Conservation (phyloP, 2,113 vertebrate species). For the Halcyon malimbica region DNA sequence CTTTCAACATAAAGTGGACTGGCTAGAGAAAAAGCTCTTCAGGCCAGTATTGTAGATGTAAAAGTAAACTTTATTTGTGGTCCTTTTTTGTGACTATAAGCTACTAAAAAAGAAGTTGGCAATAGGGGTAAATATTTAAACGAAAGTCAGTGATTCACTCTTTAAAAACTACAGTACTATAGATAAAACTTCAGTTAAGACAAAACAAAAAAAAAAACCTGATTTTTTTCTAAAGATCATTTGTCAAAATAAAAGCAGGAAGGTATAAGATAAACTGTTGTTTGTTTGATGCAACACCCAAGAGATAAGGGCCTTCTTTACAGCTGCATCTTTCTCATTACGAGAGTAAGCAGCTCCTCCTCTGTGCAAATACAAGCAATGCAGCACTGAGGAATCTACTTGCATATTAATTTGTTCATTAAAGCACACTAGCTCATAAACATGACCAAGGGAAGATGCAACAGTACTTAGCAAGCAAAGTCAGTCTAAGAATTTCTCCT, state of each 20-base stretch:
- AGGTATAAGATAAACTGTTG: neutral
- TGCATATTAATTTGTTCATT: neutral
- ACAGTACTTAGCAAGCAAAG: neutral
- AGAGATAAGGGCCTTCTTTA: neutral
- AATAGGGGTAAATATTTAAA: neutral
- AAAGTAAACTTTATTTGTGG: neutral
- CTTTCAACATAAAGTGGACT: neutral
- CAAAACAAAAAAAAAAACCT: neutral
- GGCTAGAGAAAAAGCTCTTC: neutral
- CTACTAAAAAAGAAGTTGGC: neutral
- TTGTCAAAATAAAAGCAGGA: neutral
- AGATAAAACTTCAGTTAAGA: neutral
- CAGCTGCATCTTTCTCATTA: neutral
- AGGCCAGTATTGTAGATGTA: neutral
- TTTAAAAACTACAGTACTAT: neutral
- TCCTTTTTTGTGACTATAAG: neutral
- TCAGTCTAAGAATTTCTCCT: neutral
- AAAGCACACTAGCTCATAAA: neutral
- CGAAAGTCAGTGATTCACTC: neutral
- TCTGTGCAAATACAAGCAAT: neutral
- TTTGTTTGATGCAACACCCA: neutral
- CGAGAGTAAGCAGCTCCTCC: neutral
- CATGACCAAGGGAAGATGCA: neutral
- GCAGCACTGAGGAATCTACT: neutral
- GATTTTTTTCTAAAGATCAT: neutral